Base-by-base conservation (phyloP, 2,888 invertebrate genomes). In the Lucinisca nassula region DNA sequence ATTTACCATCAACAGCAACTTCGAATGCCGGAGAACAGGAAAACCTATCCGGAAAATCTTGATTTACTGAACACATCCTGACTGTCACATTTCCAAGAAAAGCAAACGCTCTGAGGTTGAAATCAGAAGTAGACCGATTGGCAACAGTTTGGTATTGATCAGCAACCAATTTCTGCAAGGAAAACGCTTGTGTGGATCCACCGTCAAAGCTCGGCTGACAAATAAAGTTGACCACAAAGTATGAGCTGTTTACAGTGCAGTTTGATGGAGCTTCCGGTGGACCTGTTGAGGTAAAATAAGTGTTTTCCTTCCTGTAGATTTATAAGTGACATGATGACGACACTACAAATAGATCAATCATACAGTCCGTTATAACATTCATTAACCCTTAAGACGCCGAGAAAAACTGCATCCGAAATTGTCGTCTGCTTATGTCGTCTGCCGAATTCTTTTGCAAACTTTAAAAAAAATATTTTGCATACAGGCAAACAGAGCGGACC, bases 121-220 rank as follows among this genome's bases (percentile, higher is more conserved):
- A 89, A 12, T 49, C 49, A n/a, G 89, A 80, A 14, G 8, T 14
- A 14, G 75, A 35, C 2, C 30, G n/a, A 6, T 58, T 82, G 21
- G 75, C 40, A n/a, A 86, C 30, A 24, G 86, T 79, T 61, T 82
- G 55, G 80, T 61, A 89, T n/a, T 49, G 32, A 8, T 40, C 37
- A 21, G 30, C 37, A 17, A 35, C 45, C 49, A 84, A 27, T 37
- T 58, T 77, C 67, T 90, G 83, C 0, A 90, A 78, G 12, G 81
- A 35, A 45, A 90, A 90, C 30, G 72, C 51, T 35, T 87, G 89
- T 35, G 8, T 24, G 12, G 87, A 90, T 12, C 89, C 89, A 17
- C 89, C 89, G 40, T 85, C 75, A 37, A 90, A 90, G 10, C 87
- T 87, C 12, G 85, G 32, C 14, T 45, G 24, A 45, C 89, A 90